Percentiles rank a stretch among this genome's conserved stretches.
Conservation (phyloP, 2,113 vertebrate species). For the Psephotus haematonotus region DNA sequence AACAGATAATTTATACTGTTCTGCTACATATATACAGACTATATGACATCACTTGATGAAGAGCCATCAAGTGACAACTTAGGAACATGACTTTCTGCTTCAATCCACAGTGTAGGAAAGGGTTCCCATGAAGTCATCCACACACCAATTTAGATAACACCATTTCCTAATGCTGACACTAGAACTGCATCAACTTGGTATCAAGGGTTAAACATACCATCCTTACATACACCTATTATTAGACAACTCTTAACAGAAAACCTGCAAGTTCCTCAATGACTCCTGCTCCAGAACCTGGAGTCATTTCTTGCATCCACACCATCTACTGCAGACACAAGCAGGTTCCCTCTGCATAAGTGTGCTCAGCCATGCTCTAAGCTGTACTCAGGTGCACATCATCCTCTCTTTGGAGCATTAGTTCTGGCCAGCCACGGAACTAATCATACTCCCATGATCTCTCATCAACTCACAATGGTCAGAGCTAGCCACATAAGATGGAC, state of each 20-base stretch:
- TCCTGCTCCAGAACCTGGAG: background rate
- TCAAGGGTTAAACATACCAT: accelerated
- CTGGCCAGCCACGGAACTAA: background rate
- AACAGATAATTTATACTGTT: background rate
- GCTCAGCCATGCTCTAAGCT: background rate
- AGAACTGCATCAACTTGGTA: accelerated
- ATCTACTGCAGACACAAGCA: background rate
- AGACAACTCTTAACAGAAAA: background rate
- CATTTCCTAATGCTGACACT: background rate
- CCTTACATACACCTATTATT: background rate
- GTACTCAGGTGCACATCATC: accelerated
- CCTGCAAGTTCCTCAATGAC: background rate
- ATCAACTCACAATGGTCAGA: background rate
- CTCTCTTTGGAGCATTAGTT: background rate
- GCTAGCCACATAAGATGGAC: background rate
- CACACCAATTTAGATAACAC: background rate
- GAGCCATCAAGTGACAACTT: background rate
- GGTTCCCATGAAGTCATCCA: background rate
- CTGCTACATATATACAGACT: background rate
- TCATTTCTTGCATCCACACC: accelerated
- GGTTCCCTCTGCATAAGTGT: accelerated
- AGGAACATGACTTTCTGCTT: background rate
- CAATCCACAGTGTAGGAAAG: background rate
- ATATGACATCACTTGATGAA: background rate
- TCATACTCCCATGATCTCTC: background rate